Base-by-base conservation (phyloP, 2,888 invertebrate genomes). In the Microplitis deprimator region DNA sequence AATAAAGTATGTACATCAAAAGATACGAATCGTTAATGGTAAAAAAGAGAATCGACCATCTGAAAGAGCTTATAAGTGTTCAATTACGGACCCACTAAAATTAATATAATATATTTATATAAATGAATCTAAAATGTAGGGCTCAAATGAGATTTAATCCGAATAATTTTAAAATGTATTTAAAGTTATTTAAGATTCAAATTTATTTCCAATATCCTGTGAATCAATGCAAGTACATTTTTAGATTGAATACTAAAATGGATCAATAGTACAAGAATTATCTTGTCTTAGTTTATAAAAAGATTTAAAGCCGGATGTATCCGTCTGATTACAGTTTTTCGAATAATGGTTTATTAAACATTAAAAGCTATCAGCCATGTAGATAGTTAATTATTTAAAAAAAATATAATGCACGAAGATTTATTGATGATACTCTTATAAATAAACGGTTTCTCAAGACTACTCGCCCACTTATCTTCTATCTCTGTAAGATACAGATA, bases 381-480 rank as follows among this genome's bases (percentile, higher is more conserved):
- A 5, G 20, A 60, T 61, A 29, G n/a, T 8, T 40, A 50, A 8
- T 7, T 59, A 50, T 41, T 62, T 1, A 29, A 8, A 29, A 38
- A 65, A 20, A 65, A 10, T 65, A 65, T 38, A 13, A 65, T 38
- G 20, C 16, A 83, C 82, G 80, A 74, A 79, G 82, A 83, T 83
- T 84, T 83, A 83, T 83, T 79, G 82, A 82, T 81, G 17, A 65
- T 59, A 65, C 67, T 65, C 38, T 38, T 8, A 41, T 73, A 41
- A 73, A 50, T 65, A 65, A 73, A 41, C n/a, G 50, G 67, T 41
- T 72, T 64, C 67, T 67, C 38, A 38, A 73, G 41, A 73, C 20
- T 20, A 50, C 41, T 59, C 59, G 41, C 6, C 5, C 13, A 67
- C 67, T 73, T 67, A 50, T 59, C 60, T 64, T 13, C 4, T 10